Percentiles rank a stretch among this genome's conserved stretches.
Evolutionary conservation across 2,797 vertebrate genomes (phyloP).

Genomic region (Typhlichthys eigenmanni): DNA sequence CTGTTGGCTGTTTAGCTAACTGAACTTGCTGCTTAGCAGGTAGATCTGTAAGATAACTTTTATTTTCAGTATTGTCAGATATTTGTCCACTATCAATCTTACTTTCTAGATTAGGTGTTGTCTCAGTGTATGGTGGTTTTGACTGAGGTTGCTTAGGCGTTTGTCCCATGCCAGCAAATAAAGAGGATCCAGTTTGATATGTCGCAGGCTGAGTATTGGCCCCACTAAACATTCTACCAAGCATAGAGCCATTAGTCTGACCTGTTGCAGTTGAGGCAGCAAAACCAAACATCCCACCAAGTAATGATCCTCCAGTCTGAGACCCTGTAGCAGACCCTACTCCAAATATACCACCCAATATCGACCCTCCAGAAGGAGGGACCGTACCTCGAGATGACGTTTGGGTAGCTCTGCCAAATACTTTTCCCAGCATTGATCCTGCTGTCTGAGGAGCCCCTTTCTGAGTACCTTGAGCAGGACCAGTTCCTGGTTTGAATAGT

Average conservation of each 20-base stretch:
- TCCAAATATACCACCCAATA: constrained; percentile 72
- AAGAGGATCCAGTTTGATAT: constrained; percentile 55
- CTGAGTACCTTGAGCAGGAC: constrained; percentile 56
- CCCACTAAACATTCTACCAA: constrained; percentile 72
- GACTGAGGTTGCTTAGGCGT: constrained; percentile 60
- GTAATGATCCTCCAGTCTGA: constrained; percentile 58
- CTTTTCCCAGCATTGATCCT: constrained; percentile 77
- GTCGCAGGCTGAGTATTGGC: constrained; percentile 44
- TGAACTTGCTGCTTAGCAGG: constrained; percentile 31
- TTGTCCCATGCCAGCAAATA: constrained; percentile 78
- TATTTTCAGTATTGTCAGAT: constrained; percentile 24
- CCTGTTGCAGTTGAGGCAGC: constrained; percentile 63
- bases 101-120: constrained; percentile 31
- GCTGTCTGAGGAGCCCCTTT: constrained; percentile 65
- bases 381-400: constrained; percentile 43
- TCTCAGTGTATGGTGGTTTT: constrained; percentile 40
- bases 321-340: constrained; percentile 48
- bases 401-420: constrained; percentile 59
- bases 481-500: constrained; percentile 67
- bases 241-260: constrained; percentile 64
- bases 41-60: constrained; percentile 18
- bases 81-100: constrained; percentile 38
- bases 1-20: constrained; percentile 11
- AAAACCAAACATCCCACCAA: constrained; percentile 69
- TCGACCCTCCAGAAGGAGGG: constrained; percentile 50